Percentiles rank a stretch among this genome's conserved stretches.
These are phyloP conservation scores for Mystacornis crossleyi DNA, from an alignment of 2,113 vertebrate genomes.

Conservation along the genomic window DNA sequence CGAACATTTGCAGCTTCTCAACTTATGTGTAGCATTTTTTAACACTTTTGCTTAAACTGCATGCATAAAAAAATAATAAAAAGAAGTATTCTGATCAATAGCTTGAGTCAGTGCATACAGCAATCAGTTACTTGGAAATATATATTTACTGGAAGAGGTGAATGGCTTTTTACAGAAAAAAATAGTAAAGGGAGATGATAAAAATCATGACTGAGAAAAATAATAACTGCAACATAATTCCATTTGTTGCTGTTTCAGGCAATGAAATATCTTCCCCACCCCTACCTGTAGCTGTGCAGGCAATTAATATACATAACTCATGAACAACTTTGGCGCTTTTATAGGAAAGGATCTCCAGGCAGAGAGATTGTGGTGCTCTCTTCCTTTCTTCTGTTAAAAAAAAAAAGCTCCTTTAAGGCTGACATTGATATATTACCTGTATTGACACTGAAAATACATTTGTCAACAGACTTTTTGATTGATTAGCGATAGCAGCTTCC, in stretches of 20 bases:
- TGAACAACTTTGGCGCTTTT: background rate
- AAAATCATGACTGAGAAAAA: background rate
- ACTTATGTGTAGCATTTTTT: background rate
- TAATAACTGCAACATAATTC: background rate
- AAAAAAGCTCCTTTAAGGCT: background rate
- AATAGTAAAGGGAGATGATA: background rate
- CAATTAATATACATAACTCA: background rate
- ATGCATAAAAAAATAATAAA: background rate
- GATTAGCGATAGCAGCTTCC: background rate
- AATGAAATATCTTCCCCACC: background rate
- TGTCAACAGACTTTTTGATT: background rate
- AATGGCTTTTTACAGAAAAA: background rate
- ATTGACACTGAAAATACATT: background rate
- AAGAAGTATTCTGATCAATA: background rate
- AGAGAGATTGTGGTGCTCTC: background rate
- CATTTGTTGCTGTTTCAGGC: background rate
- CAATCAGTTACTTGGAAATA: background rate
- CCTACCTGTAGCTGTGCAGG: background rate
- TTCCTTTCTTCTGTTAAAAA: background rate
- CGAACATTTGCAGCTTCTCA: background rate
- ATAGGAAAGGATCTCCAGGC: background rate
- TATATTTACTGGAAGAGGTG: background rate
- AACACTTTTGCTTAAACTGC: background rate
- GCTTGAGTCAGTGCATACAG: background rate
- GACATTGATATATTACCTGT: background rate